Evolutionary conservation across 92 coral and sea anemone species (phyloP).

Genomic region (Bergia sp.): DNA sequence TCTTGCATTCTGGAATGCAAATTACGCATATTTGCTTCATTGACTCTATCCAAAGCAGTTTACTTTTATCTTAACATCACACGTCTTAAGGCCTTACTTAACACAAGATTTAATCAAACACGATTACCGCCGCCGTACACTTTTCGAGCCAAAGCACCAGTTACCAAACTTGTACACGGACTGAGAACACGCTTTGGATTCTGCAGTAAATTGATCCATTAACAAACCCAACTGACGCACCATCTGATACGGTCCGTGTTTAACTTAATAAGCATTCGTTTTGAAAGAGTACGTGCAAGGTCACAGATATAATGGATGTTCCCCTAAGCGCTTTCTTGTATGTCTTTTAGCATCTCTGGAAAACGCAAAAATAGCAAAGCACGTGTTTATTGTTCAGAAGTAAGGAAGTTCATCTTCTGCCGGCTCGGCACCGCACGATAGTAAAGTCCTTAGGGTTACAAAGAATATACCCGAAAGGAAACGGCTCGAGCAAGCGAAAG

Average conservation of each 20-base stretch:
- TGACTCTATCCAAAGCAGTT: too few species aligned
- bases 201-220: conserved; percentile 6
- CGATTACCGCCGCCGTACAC: background rate
- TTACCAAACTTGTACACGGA: background rate
- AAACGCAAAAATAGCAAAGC: background rate
- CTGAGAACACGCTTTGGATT: background rate
- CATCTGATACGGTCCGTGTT: background rate
- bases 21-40: too few species aligned
- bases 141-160: background rate
- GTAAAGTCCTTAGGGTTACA: background rate
- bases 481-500: background rate
- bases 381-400: background rate
- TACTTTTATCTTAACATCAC: background rate
- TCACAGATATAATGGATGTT: background rate
- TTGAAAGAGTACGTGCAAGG: background rate
- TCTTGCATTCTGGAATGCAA: too few species aligned
- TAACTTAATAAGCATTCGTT: background rate
- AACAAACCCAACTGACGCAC: conserved; percentile 3
- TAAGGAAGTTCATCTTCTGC: background rate
- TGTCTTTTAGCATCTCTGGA: background rate
- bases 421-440: background rate
- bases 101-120: background rate
- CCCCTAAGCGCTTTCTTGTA: background rate
- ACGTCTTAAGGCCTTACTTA: background rate
- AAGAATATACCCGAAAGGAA: background rate